Evolutionary conservation across 2,797 vertebrate species (phyloP), one percentile per base, ranked within the genome.

Genomic region (Anas acuta): DNA sequence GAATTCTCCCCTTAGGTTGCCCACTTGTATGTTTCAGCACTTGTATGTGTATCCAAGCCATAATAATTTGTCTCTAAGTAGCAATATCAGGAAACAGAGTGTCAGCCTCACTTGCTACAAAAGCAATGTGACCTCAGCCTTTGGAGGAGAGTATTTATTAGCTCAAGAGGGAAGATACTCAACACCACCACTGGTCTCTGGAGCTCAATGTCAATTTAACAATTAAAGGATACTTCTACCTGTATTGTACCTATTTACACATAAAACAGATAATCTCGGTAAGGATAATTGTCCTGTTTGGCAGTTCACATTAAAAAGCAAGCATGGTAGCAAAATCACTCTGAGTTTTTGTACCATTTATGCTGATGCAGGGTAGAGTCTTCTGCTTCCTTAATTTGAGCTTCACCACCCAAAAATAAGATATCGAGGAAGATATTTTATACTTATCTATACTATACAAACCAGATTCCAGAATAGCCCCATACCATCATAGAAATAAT

Each of bases 301-400:
- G 21, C 33, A 82, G 13, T 26, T 92, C 58, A 82, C 7, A 21
- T 21, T 20, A 54, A 65, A 78, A 54, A 60, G 10, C 15, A 69
- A 74, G 21, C 4, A 72, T 5, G 4, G 22, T 8, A 77, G 74
- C 9, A n/a, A 76, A 73, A 47, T 35, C 8, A 61, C 9, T 33
- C 70, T 56, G 33, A 71, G 3, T 56, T 74, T 84, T 12, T 74
- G 51, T 95, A 97, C 97, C 95, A 21, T 54, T 89, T 79, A 61
- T 0, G 35, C 8, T 81, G 91, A 70, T 41, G n/a, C 32, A 81
- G 53, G 12, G 28, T 41, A 23, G 47, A n/a, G 2, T 81, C 84
- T 61, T 92, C 95, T 47, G 26, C 43, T 84, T 89, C 84, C 47
- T 90, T 58, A 60, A 11, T 65, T n/a, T 65, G 45, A 67, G 25